Evolutionary conservation across 2,888 invertebrate species (phyloP), one percentile per base, ranked within the genome.

Genomic region (Psylliodes chrysocephalus): DNA sequence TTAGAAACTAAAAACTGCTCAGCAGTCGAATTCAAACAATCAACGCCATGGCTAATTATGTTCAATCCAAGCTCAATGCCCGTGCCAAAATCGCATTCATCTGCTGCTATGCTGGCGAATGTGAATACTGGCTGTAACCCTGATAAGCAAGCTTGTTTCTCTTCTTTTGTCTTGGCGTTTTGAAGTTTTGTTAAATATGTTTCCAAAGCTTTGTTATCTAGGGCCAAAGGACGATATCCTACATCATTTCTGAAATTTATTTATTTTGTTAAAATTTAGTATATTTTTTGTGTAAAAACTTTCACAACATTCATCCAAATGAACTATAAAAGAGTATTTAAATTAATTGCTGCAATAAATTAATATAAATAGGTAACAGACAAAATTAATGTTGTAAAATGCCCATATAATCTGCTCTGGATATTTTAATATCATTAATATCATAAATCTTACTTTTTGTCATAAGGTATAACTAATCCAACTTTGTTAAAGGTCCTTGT

Each of bases 1-100:
- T 91, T 91, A 7, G 91, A 87, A 12, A 87, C 85, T 22, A 97
- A 82, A 71, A 92, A 85, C 65, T 87, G 87, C 30, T 87, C 78
- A 1, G 90, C 85, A 42, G 87, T 86, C 2, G 84, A 82, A 78
- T 95, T 90, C 14, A 96, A 85, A 65, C 87, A 85, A 51, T 86
- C 83, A 55, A 89, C 81, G 0, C 94, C 93, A 61, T 89, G 92
- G 66, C 89, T 89, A 78, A 97, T 94, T 49, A 98, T 82, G 80
- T 94, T 90, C 70, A 95, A 89, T 0, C 95, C 97, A 33, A 94
- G 84, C 81, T 98, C 97, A 1, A 98, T 81, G 0, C 95, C 92
- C 56, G 95, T 95, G 0, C 96, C 98, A 82, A 95, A 97, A 81
- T 98, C 97, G 78, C 93, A 92, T 81, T 98, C 98, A 78, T 98